Percentiles rank a stretch among this genome's conserved stretches.
Evolutionary conservation across 2,888 invertebrate genomes (phyloP).

Genomic region (Oegoconia quadripuncta): DNA sequence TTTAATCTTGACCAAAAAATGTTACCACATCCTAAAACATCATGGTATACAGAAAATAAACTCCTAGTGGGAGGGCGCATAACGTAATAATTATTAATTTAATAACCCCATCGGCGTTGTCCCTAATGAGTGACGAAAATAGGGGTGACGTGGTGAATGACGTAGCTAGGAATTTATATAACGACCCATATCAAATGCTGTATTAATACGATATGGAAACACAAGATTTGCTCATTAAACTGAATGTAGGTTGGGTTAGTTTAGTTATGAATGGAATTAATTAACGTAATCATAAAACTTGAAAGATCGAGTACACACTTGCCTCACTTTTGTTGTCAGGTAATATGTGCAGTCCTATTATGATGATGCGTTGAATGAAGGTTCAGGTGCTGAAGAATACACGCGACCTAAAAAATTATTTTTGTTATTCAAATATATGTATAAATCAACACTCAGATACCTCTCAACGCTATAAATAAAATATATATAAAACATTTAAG

Average conservation of each 20-base stretch:
- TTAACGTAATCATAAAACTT: background rate
- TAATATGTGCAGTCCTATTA: too few relatives aligned
- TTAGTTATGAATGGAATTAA: too few relatives aligned
- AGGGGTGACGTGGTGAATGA: conserved; percentile 22
- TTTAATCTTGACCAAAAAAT: background rate
- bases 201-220: background rate
- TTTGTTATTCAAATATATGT: too few relatives aligned
- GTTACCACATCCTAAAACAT: conserved; percentile 11
- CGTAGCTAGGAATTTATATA: conserved; percentile 8
- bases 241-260: background rate
- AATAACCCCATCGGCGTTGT: conserved; percentile 13
- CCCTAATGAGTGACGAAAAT: conserved; percentile 21
- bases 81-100: conserved; percentile 20
- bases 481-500: too few relatives aligned
- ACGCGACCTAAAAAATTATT: too few relatives aligned
- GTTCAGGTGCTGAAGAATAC: too few relatives aligned
- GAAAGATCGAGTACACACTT: background rate
- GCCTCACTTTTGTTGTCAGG: too few relatives aligned
- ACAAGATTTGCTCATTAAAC: background rate
- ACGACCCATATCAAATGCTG: conserved; percentile 2
- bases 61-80: conserved; percentile 23
- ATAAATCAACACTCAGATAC: too few relatives aligned
- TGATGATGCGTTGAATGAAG: too few relatives aligned
- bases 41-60: conserved; percentile 14
- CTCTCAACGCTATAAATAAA: too few relatives aligned